These are phyloP conservation scores for Pseudochaenichthys georgianus DNA, from an alignment of 2,797 vertebrate species.

Conservation along the genomic window DNA sequence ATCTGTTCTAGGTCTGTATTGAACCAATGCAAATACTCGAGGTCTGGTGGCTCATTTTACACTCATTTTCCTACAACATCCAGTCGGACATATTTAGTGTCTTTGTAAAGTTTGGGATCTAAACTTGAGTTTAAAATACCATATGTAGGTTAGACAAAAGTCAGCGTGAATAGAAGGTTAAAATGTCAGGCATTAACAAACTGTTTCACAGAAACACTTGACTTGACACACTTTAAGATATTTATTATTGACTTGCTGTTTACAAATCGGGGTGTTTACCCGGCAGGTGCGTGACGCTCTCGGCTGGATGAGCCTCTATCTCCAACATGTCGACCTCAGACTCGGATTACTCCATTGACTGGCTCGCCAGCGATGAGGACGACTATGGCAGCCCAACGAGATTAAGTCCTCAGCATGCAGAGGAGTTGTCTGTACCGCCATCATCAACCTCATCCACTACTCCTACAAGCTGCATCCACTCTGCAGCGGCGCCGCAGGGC, in stretches of 20 bases:
- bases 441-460: conserved; percentile 6
- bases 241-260: background rate
- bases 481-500: conserved; percentile 8
- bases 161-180: background rate
- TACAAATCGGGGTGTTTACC: background rate
- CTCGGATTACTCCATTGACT: conserved; percentile 72
- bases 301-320: conserved; percentile 43
- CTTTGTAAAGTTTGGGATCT: background rate
- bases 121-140: background rate
- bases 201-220: background rate
- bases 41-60: no score
- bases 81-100: no score
- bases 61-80: no score
- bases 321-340: conserved; percentile 73
- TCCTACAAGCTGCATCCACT: background rate
- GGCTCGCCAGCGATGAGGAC: conserved; percentile 72
- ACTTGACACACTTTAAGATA: background rate
- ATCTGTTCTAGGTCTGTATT: no score
- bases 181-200: background rate
- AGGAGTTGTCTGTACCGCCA: background rate
- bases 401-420: conserved; percentile 21
- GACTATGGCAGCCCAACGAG: conserved; percentile 29
- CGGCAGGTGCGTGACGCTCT: conserved; percentile 60
- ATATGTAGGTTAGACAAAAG: background rate
- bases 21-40: no score